phyloP scores from a whole-genome alignment of 1,140 invertebrate species.

The Lamellibrachia luymesi region DNA sequence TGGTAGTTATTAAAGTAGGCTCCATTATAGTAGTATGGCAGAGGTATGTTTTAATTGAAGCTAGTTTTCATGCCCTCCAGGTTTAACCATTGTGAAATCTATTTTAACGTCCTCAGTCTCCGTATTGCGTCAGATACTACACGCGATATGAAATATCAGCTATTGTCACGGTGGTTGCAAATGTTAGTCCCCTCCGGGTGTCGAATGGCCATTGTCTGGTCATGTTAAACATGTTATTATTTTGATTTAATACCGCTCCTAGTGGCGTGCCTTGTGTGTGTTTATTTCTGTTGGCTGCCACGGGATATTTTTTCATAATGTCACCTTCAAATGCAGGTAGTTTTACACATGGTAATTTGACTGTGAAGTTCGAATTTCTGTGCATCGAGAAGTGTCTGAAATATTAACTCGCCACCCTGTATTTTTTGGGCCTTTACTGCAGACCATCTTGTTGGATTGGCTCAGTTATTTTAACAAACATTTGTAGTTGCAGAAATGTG shows the following conservation, averaged over 20 bases:
- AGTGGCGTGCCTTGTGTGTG: background rate
- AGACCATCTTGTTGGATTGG: background rate
- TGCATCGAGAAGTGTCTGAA: background rate
- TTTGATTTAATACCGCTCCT: background rate
- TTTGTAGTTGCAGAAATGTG: no score
- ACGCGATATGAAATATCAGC: background rate
- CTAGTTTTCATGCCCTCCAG: background rate
- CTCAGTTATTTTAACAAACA: background rate
- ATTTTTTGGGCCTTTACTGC: background rate
- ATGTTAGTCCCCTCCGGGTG: background rate
- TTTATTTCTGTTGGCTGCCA: background rate
- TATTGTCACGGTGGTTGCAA: background rate
- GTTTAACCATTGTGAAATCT: background rate
- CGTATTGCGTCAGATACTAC: background rate
- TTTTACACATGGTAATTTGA: background rate
- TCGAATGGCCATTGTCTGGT: background rate
- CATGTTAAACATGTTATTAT: background rate
- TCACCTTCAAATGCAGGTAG: background rate
- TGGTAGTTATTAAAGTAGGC: no score
- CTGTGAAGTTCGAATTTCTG: background rate
- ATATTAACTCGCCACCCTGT: background rate
- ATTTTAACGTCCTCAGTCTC: background rate
- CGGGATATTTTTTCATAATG: background rate
- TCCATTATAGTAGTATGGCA: background rate
- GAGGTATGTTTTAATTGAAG: background rate